phyloP scores from a whole-genome alignment of 2,888 invertebrate species.

The Deroplatys truncata region DNA sequence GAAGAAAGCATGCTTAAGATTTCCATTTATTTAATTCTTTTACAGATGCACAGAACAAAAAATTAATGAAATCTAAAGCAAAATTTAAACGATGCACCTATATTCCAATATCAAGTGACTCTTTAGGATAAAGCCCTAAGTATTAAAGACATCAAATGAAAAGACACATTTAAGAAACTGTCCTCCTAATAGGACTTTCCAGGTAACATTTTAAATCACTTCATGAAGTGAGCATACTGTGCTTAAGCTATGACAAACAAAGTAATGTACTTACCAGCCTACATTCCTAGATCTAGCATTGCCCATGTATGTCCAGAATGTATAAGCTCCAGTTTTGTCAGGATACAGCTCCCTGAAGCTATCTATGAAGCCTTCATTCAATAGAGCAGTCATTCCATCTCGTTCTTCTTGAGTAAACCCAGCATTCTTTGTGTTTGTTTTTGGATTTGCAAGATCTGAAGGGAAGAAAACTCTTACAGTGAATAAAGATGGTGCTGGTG shows the following conservation, averaged over 20 bases:
- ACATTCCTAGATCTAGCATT: conserved; percentile 85
- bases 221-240: not conserved
- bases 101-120: too few species aligned
- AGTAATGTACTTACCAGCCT: conserved; percentile 70
- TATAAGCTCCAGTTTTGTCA: conserved; percentile 74
- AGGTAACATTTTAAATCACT: too few species aligned
- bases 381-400: conserved; percentile 79
- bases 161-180: too few species aligned
- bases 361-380: conserved; percentile 81
- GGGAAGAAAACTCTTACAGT: conserved; percentile 27
- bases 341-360: conserved; percentile 85
- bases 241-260: not conserved
- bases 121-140: too few species aligned
- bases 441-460: conserved; percentile 89
- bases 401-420: conserved; percentile 96
- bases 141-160: too few species aligned
- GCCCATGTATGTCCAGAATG: conserved; percentile 93
- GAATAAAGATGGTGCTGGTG: not conserved
- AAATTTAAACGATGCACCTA: too few species aligned
- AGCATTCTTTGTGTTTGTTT: conserved; percentile 85
- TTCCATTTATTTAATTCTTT: too few species aligned
- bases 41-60: too few species aligned
- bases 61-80: too few species aligned
- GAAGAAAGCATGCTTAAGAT: too few species aligned
- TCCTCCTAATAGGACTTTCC: not conserved